A percentile compares a stretch with the other conserved stretches of the same genome.
phyloP scores from a whole-genome alignment of 2,797 vertebrate species.

The Psittacula derbiana region DNA sequence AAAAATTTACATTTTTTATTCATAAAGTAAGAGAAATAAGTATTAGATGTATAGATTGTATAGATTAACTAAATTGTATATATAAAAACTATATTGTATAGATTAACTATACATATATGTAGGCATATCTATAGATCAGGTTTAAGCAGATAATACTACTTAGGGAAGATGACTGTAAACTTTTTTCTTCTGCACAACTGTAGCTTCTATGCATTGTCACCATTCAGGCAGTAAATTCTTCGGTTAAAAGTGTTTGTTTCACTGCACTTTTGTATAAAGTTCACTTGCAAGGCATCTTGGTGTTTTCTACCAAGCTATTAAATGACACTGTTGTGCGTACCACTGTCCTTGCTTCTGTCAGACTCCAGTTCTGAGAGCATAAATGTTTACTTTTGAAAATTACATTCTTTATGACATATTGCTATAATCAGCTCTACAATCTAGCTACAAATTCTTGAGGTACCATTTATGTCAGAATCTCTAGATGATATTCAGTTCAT shows the following conservation, averaged over 20 bases:
- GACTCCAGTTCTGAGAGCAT: background rate
- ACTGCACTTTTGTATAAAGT: background rate
- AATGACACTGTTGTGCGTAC: background rate
- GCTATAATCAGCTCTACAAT: background rate
- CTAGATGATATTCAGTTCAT: background rate
- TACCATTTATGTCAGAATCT: background rate
- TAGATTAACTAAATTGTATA: background rate
- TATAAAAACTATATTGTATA: background rate
- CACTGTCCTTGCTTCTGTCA: background rate
- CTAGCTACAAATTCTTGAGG: background rate
- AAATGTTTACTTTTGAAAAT: background rate
- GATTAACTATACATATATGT: background rate
- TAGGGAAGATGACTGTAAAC: background rate
- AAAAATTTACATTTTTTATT: background rate
- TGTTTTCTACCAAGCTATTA: background rate
- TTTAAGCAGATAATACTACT: background rate
- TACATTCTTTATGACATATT: background rate
- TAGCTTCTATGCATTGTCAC: background rate
- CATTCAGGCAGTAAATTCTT: background rate
- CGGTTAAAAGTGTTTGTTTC: background rate
- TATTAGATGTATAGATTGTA: background rate
- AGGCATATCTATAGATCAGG: background rate
- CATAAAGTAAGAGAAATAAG: background rate
- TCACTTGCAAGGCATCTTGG: rapidly evolving
- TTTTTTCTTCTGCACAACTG: background rate